phyloP scores from a whole-genome alignment of 2,888 invertebrate species.

The Scotopteryx bipunctaria region DNA sequence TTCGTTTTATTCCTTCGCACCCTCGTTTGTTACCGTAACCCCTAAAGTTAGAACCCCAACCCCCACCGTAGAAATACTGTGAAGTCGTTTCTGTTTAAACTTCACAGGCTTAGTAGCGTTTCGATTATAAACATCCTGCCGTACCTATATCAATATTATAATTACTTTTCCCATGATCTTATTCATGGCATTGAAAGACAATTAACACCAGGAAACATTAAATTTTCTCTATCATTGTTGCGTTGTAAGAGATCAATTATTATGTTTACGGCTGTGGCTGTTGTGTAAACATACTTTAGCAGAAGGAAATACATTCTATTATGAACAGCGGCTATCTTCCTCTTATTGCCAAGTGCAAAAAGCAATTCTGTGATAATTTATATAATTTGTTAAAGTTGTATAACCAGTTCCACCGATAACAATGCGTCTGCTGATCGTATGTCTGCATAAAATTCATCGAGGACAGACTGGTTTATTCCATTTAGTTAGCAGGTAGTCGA shows the following conservation, averaged over 20 bases:
- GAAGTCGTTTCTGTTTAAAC: slow-evolving; percentile 49
- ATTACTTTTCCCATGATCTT: slow-evolving; percentile 29
- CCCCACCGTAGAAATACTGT: slow-evolving; percentile 55
- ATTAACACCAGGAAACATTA: slow-evolving; percentile 30
- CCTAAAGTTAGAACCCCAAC: slow-evolving; percentile 61
- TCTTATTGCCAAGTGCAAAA: slow-evolving; percentile 31
- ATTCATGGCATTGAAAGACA: slow-evolving; percentile 25
- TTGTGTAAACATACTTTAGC: slow-evolving; percentile 21
- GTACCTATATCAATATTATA: slow-evolving; percentile 21
- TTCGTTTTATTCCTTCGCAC: slow-evolving; percentile 70
- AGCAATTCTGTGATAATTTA: slow-evolving; percentile 30
- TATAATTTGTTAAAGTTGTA: slow-evolving; percentile 32
- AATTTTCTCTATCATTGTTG: slow-evolving; percentile 27
- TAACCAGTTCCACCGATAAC: slow-evolving; percentile 36
- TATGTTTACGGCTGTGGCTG: slow-evolving; percentile 16
- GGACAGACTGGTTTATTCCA: slow-evolving; percentile 54
- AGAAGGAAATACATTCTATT: slow-evolving; percentile 20
- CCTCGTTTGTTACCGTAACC: slow-evolving; percentile 68
- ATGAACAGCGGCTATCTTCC: slow-evolving; percentile 17
- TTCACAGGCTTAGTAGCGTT: slow-evolving; percentile 38
- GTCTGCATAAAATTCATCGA: slow-evolving; percentile 33
- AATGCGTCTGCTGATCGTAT: slow-evolving; percentile 26
- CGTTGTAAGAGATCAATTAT: slow-evolving; percentile 15
- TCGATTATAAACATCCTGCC: slow-evolving; percentile 28
- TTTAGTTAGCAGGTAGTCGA: slow-evolving; percentile 72